Base-by-base conservation (phyloP, 37 sponge, comb jelly and placozoan genomes). In the Haliclona indistincta region DNA sequence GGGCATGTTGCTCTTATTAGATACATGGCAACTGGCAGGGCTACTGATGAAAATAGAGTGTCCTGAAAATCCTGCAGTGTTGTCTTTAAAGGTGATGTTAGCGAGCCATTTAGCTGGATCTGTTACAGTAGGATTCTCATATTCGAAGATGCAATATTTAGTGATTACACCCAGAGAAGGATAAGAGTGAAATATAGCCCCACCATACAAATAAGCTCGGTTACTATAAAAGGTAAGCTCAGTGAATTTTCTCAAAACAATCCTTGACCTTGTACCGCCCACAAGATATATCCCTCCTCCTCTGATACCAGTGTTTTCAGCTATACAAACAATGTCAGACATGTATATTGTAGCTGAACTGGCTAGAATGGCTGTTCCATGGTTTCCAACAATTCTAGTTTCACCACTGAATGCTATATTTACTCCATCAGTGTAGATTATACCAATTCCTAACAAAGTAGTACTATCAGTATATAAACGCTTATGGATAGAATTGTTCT, bases 331-430 rank as follows among this genome's bases (percentile, higher is more conserved):
- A 17, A 17, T 8, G 8, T 47, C 49, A 13, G 13, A 47, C 49
- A 47, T 47, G 8, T 47, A 13, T 17, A 47, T 17, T 47, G 13
- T 17, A 13, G 13, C 49, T 17, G 13, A 17, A 13, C 49, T 47
- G 22, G 60, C 60, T 7, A 58, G 60, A n/a, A 58, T 58, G 28
- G 60, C 60, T 8, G 60, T 58, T 58, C 60, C 60, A 58, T n/a
- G 25, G 25, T 58, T 58, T n/a, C n/a, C 6, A 6, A 25, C n/a
- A 6, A 58, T 58, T 58, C 11, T 8, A 20, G 60, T 58, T 7
- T 25, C 6, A 6, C 60, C 60, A 25, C 60, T 58, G 25, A 58
- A 58, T n/a, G 60, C 60, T 25, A 58, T 58, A 26, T 20, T 6
- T 6, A 20, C n/a, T 6, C 6, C 25, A 25, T 58, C 26, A 25